Conservation (phyloP, 2,888 invertebrate genomes). For the Megastigmus dorsalis region DNA sequence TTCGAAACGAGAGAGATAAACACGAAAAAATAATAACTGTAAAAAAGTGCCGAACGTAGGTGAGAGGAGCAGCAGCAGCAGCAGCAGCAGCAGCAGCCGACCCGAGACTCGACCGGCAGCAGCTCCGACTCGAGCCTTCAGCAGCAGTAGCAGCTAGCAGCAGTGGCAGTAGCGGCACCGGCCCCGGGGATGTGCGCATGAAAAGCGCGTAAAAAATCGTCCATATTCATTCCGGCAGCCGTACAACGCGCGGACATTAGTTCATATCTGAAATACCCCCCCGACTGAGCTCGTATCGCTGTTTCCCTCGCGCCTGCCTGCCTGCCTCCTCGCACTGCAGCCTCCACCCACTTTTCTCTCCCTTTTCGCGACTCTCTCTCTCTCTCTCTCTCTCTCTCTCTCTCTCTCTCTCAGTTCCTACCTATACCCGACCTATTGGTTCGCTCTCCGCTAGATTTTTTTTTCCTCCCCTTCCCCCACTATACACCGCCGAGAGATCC, state of each 20-base stretch:
- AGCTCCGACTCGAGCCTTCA: neutral
- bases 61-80: neutral
- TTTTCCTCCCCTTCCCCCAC: too few species aligned
- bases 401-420: too few species aligned
- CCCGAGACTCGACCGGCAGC: too few species aligned
- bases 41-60: constrained; percentile 59
- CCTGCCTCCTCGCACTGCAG: neutral
- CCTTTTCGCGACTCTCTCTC: too few species aligned
- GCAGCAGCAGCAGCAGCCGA: too few species aligned
- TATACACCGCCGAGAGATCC: too few species aligned
- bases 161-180: neutral
- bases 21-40: constrained; percentile 68
- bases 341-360: too few species aligned
- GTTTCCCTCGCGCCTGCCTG: constrained; percentile 1
- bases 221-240: constrained; percentile 54
- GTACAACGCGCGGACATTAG: constrained; percentile 36
- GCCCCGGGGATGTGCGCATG: constrained; percentile 50
- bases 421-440: too few species aligned
- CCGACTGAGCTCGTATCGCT: neutral
- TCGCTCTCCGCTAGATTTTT: too few species aligned
- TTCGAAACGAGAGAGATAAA: constrained; percentile 62
- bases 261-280: constrained; percentile 40
- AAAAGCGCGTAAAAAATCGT: constrained; percentile 61
- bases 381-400: too few species aligned
- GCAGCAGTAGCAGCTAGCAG: neutral